Percentiles rank a stretch among this genome's conserved stretches.
These are phyloP conservation scores for Lycophotia porphyrea DNA, from an alignment of 2,888 invertebrate genomes.

Conservation along the genomic window DNA sequence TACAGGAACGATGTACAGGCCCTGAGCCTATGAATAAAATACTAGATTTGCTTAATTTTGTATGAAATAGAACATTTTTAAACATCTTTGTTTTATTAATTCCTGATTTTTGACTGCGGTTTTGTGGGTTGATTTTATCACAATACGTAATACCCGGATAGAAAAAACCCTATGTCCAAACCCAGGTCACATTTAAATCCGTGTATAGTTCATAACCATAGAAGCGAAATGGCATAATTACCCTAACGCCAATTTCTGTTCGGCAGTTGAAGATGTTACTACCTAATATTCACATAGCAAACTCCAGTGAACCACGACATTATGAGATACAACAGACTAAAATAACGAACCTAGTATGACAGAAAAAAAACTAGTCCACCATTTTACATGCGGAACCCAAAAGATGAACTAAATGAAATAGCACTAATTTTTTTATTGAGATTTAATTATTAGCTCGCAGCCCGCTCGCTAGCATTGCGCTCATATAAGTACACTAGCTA, in stretches of 20 bases:
- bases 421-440: no score
- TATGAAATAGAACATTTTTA: slow-evolving; percentile 20
- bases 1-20: neutral
- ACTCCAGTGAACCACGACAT: no score
- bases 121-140: neutral
- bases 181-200: neutral
- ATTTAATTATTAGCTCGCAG: no score
- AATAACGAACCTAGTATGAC: no score
- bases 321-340: no score
- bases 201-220: neutral
- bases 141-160: neutral
- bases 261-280: neutral
- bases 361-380: no score
- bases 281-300: no score
- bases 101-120: neutral
- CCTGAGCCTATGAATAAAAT: neutral
- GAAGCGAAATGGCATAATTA: neutral
- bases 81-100: slow-evolving; percentile 10
- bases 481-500: no score
- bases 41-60: slow-evolving; percentile 14
- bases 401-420: neutral
- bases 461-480: no score
- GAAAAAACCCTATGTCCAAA: neutral
- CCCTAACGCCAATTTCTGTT: neutral
- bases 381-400: neutral